Evolutionary conservation across 1,140 invertebrate species (phyloP), one percentile per base, ranked within the genome.

Genomic region (Drosophila sp.): DNA sequence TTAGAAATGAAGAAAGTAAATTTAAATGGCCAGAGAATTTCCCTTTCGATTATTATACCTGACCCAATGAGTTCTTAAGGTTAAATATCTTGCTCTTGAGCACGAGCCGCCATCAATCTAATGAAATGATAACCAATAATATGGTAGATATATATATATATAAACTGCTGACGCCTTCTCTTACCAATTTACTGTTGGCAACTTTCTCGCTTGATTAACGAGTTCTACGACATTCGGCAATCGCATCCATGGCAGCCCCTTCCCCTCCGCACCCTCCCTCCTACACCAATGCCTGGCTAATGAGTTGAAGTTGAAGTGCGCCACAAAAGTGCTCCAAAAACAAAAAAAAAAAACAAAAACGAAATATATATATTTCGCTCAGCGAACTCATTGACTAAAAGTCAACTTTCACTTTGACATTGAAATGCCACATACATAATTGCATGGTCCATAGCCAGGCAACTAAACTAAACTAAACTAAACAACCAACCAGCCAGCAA

Each of bases 381-480:
- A 78, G n/a, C 41, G 10, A 50, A 50, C 44, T 50, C 44, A 50
- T 50, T 79, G 76, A 72, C 76, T 72, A 68, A 83, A 76, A 87
- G 85, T 84, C 73, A 90, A 91, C 90, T 91, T 91, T 91, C 90
- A 91, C 90, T 91, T 91, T 91, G 90, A 91, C 90, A 91, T 91
- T 91, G 90, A 91, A 91, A 90, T 84, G 73, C 70, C 56, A 64
- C 58, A 58, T 58, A 58, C 56, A 89, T 80, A 89, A 89, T 89
- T 89, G 80, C 84, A 33, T 60, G 40, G 57, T 62, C 63, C 75
- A 66, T 27, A 25, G 35, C 69, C 55, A 47, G 40, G 17, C 10
- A 30, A 30, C 30, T 30, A 30, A 30, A 2, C 30, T 17, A 17
- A 17, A 17, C 17, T 17, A 17, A 30, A 30, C 35, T 8, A 38